phyloP scores from a whole-genome alignment of 2,797 vertebrate species.

The Coendou prehensilis region DNA sequence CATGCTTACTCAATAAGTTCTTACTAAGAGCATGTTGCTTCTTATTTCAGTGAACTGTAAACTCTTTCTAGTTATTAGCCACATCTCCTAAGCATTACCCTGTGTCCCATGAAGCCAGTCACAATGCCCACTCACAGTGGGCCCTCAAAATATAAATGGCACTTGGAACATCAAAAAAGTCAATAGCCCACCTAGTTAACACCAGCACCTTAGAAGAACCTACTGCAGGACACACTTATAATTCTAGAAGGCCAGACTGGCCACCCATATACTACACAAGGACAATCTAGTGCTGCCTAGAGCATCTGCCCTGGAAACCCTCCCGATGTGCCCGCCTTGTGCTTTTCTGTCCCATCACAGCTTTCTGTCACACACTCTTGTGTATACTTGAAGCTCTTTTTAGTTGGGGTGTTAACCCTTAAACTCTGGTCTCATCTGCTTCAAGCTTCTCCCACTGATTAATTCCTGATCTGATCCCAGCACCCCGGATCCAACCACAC shows the following conservation, averaged over 20 bases:
- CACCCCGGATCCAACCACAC: not conserved
- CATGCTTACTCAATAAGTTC: not conserved
- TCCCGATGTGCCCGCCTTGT: not conserved
- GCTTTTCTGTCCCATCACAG: not conserved
- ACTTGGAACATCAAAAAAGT: not conserved
- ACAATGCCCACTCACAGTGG: too few relatives aligned
- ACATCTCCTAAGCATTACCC: not conserved
- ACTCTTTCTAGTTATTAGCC: not conserved
- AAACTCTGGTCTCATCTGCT: not conserved
- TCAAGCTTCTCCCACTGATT: not conserved
- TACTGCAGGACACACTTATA: not conserved
- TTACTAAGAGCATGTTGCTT: not conserved
- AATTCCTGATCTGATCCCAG: not conserved
- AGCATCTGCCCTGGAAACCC: not conserved
- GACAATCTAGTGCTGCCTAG: not conserved
- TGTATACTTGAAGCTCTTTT: not conserved
- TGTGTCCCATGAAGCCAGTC: not conserved
- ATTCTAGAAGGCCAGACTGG: not conserved
- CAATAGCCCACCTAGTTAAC: not conserved
- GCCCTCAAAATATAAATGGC: fast-evolving
- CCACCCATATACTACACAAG: not conserved
- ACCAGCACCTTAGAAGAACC: not conserved
- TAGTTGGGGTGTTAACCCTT: not conserved
- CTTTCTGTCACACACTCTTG: not conserved
- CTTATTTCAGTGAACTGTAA: not conserved